Evolutionary conservation across 2,888 invertebrate genomes (phyloP).

Genomic region (Hirtodrosophila confusa): DNA sequence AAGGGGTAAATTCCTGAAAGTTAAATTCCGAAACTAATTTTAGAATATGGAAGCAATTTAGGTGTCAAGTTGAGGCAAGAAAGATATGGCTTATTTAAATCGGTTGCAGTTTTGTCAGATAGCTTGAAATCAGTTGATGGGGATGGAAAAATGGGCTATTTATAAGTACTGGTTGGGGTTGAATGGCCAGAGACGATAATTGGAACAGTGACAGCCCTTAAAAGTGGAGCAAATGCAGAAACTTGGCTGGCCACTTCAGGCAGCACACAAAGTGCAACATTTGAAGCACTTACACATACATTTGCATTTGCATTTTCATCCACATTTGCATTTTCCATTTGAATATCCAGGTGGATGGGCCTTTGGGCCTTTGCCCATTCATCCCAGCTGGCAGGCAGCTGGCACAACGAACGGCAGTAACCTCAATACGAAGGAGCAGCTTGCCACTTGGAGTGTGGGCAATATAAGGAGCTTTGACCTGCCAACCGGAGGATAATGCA

Average conservation of each 20-base stretch:
- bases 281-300: constrained; percentile 40
- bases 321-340: constrained; percentile 43
- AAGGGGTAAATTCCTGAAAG: too few species aligned
- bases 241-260: constrained; percentile 31
- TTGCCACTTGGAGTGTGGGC: constrained; percentile 18
- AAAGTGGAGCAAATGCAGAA: constrained; percentile 40
- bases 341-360: constrained; percentile 18
- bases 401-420: constrained; percentile 49
- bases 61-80: too few species aligned
- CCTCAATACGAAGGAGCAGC: constrained; percentile 27
- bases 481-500: constrained; percentile 30
- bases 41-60: too few species aligned
- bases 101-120: too few species aligned
- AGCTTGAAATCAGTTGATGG: too few species aligned
- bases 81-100: too few species aligned
- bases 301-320: constrained; percentile 18
- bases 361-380: constrained; percentile 31
- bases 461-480: constrained; percentile 42
- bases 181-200: constrained; percentile 9
- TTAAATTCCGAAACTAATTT: too few species aligned
- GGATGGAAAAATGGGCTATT: too few species aligned
- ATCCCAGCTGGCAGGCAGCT: constrained; percentile 6
- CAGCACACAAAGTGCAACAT: constrained; percentile 45
- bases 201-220: neutral
- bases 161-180: neutral